These are phyloP conservation scores for Hypomesus transpacificus DNA, from an alignment of 2,113 vertebrate species.

Conservation along the genomic window DNA sequence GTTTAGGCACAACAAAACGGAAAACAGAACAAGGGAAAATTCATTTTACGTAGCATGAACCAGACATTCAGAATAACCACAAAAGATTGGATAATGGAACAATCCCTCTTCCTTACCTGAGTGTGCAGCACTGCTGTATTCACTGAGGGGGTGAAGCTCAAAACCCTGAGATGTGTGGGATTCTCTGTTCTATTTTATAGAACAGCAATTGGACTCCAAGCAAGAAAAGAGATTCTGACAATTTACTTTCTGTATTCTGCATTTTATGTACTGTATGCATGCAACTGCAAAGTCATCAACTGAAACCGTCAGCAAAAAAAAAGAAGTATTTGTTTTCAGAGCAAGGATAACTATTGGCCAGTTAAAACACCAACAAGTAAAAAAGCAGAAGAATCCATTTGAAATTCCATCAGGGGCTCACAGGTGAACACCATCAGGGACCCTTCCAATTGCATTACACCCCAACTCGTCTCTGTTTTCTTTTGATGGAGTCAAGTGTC, in stretches of 20 bases:
- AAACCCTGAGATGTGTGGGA: too few species aligned
- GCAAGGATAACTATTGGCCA: not conserved
- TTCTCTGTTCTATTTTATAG: too few species aligned
- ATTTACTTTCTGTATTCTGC: too few species aligned
- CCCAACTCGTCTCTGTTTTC: conserved; percentile 61
- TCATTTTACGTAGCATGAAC: not conserved
- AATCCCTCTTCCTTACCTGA: too few species aligned
- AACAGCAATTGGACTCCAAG: too few species aligned
- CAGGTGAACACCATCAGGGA: conserved; percentile 32
- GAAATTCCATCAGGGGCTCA: conserved; percentile 27
- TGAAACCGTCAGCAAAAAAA: not conserved
- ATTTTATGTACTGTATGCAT: too few species aligned
- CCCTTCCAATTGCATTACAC: conserved; percentile 6
- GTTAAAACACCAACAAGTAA: conserved; percentile 6
- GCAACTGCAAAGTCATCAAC: too few species aligned
- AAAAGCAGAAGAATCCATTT: conserved; percentile 20
- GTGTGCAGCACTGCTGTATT: too few species aligned
- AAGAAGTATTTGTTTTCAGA: conserved; percentile 18
- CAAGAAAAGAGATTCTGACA: too few species aligned
- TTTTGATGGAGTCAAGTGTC: conserved; percentile 73
- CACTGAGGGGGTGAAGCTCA: too few species aligned
- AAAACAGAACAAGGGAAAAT: not conserved
- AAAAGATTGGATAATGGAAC: too few species aligned
- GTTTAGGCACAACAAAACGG: conserved; percentile 9
- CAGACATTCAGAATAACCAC: too few species aligned